Conservation (phyloP, 2,797 vertebrate species). For the Mus caroli region DNA sequence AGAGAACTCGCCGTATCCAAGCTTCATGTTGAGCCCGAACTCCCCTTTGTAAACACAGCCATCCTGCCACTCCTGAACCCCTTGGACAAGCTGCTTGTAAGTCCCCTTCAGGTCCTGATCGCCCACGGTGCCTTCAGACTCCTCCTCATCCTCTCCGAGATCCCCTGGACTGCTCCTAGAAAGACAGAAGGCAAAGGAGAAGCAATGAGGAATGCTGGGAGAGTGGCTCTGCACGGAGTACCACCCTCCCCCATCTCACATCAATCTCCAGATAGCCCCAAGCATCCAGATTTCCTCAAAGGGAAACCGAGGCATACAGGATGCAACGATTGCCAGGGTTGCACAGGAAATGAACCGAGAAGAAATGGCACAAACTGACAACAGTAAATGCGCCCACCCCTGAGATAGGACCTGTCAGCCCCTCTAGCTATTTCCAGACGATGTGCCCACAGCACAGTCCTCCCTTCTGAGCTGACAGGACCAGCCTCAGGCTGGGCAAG, state of each 20-base stretch:
- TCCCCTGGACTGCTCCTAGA: background rate
- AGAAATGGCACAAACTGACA: rapidly evolving
- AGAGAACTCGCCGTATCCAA: constrained; percentile 89
- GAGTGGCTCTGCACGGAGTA: rapidly evolving
- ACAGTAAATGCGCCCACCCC: rapidly evolving
- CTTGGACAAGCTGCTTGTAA: constrained; percentile 40
- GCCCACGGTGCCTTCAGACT: rapidly evolving
- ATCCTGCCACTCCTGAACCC: constrained; percentile 90
- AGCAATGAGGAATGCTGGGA: rapidly evolving
- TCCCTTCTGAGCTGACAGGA: background rate
- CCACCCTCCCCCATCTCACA: background rate
- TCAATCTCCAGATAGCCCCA: background rate
- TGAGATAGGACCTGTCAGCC: background rate
- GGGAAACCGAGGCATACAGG: background rate
- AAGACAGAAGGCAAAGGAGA: background rate
- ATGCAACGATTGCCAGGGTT: rapidly evolving
- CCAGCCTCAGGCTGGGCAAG: background rate
- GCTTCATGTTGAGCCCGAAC: constrained; percentile 89
- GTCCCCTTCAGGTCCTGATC: constrained; percentile 58
- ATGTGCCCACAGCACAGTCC: too few relatives aligned
- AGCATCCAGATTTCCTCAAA: background rate
- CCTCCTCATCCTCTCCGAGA: background rate
- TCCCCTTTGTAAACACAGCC: constrained; percentile 91
- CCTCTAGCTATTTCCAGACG: background rate
- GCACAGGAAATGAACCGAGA: background rate